phyloP scores from a whole-genome alignment of 2,797 vertebrate species.

The Xiphophorus birchmanni region DNA sequence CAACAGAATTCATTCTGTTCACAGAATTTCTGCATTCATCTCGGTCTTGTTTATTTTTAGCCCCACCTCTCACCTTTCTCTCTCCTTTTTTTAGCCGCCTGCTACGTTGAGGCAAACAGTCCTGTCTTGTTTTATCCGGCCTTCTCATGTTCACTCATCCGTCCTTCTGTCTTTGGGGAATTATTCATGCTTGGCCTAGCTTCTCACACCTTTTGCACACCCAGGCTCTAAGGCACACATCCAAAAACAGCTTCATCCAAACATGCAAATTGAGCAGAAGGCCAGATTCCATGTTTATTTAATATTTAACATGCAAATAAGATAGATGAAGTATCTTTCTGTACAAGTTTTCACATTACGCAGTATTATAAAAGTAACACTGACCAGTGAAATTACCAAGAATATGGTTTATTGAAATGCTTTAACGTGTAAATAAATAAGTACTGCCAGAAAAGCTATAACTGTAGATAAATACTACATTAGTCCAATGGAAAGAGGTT shows the following conservation, averaged over 20 bases:
- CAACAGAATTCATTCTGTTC: background rate
- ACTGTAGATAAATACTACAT: background rate
- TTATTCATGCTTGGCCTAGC: conserved; percentile 64
- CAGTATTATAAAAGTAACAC: background rate
- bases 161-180: conserved; percentile 41
- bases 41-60: background rate
- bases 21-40: conserved; percentile 2
- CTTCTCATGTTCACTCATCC: conserved; percentile 60
- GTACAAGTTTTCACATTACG: background rate
- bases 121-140: conserved; percentile 57
- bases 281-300: background rate
- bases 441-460: background rate
- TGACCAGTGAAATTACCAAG: background rate
- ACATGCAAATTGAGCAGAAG: conserved; percentile 34
- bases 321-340: background rate
- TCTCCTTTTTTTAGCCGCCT: conserved; percentile 12
- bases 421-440: background rate
- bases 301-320: background rate
- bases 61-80: background rate
- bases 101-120: conserved; percentile 47
- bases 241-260: conserved; percentile 39
- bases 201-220: conserved; percentile 59
- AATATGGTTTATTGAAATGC: background rate
- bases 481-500: background rate
- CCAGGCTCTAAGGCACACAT: conserved; percentile 48